Evolutionary conservation across 2,113 vertebrate species (phyloP).

Genomic region (Cephalopterus ornatus): DNA sequence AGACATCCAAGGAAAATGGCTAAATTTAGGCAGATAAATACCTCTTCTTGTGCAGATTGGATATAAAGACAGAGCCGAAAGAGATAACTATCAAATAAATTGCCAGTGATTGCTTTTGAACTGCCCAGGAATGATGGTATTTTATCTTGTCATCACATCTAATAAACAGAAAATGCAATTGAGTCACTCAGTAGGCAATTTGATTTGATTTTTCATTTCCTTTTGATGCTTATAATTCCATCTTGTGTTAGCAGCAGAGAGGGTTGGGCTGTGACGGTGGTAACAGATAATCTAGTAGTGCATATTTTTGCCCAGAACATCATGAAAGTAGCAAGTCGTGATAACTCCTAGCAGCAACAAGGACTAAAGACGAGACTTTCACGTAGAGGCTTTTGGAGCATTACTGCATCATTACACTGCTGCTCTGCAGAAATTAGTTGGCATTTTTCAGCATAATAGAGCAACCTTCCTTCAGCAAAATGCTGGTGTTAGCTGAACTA

Average conservation of each 20-base stretch:
- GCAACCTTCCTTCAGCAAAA: not conserved
- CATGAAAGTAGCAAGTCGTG: slow-evolving; percentile 6
- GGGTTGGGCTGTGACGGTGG: not conserved
- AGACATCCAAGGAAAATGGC: not conserved
- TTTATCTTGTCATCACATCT: slow-evolving; percentile 31
- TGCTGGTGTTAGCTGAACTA: not conserved
- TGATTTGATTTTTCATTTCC: slow-evolving; percentile 38
- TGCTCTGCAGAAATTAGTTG: not conserved
- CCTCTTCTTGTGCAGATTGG: not conserved
- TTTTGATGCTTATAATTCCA: slow-evolving; percentile 22
- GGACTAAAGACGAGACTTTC: not conserved
- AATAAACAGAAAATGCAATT: slow-evolving; percentile 31
- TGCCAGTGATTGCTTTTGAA: not conserved
- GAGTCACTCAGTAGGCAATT: slow-evolving; percentile 19
- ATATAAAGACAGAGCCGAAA: slow-evolving; percentile 1
- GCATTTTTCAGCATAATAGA: not conserved
- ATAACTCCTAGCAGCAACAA: not conserved
- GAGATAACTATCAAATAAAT: slow-evolving; percentile 6
- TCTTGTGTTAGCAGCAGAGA: not conserved
- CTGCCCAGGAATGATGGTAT: not conserved
- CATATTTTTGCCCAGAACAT: not conserved
- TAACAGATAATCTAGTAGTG: not conserved
- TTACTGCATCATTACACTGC: not conserved
- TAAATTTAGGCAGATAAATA: slow-evolving; percentile 34
- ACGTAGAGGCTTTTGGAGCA: not conserved